Evolutionary conservation across 2,888 invertebrate species (phyloP).

Genomic region (Tolmerus cingulatus): DNA sequence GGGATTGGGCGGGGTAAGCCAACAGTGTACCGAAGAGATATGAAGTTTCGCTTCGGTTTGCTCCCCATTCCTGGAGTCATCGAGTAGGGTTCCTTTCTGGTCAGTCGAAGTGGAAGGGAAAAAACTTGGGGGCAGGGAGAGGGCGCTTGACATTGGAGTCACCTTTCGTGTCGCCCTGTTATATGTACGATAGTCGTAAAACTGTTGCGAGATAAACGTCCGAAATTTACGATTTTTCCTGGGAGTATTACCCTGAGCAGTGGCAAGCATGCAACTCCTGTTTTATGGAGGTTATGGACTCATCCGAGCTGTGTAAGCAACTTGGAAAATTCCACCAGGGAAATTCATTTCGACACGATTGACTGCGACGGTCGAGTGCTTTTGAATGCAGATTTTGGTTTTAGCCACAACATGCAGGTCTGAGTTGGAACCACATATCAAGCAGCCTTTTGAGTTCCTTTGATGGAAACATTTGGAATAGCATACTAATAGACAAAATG

Average conservation of each 20-base stretch:
- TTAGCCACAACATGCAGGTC: not conserved
- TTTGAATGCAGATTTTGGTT: not conserved
- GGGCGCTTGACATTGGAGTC: constrained; percentile 24
- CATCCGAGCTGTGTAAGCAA: not conserved
- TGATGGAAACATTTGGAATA: too few species aligned
- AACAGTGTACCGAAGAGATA: constrained; percentile 11
- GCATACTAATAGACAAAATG: not conserved
- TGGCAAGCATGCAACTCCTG: not conserved
- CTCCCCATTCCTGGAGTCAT: not conserved
- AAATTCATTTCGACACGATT: not conserved
- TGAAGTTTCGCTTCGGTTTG: not conserved
- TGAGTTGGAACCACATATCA: not conserved
- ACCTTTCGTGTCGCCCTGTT: constrained; percentile 3
- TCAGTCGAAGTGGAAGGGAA: not conserved
- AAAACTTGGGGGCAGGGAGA: not conserved
- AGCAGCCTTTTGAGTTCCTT: not conserved
- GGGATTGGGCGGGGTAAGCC: not conserved
- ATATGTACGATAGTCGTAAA: constrained; percentile 13
- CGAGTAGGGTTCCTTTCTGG: constrained; percentile 1
- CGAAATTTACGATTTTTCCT: constrained; percentile 21
- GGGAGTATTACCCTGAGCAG: not conserved
- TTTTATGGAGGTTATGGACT: not conserved
- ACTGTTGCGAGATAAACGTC: not conserved
- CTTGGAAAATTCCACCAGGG: not conserved
- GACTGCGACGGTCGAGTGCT: not conserved